phyloP scores from a whole-genome alignment of 2,113 vertebrate genomes.

The Pycnonotus jocosus region DNA sequence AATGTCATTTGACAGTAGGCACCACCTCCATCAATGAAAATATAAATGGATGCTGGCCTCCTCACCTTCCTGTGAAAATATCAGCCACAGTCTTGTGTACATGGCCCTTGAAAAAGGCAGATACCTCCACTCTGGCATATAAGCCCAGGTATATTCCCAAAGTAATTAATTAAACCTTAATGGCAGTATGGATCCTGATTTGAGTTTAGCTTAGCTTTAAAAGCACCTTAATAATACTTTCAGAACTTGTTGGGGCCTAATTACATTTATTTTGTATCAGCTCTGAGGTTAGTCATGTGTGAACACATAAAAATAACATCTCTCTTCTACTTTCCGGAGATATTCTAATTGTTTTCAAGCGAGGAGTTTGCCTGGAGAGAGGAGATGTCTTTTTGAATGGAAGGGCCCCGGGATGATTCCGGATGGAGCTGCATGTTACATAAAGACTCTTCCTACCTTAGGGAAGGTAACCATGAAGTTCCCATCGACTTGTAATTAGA shows the following conservation, averaged over 20 bases:
- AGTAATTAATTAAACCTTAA: neutral
- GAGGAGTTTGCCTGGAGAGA: neutral
- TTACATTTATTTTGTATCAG: neutral
- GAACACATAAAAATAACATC: neutral
- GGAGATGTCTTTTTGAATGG: neutral
- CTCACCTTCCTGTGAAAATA: neutral
- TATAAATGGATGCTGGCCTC: neutral
- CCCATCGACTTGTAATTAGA: neutral
- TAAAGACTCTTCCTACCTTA: neutral
- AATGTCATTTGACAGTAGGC: neutral
- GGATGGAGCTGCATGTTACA: neutral
- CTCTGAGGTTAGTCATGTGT: neutral
- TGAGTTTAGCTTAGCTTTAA: neutral
- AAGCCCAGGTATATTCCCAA: neutral
- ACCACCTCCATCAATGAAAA: neutral
- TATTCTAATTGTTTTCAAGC: neutral
- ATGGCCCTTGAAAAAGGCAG: fast-evolving
- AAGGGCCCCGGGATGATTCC: neutral
- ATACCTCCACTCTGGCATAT: neutral
- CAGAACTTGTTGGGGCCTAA: neutral
- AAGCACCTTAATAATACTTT: neutral
- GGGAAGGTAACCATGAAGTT: neutral
- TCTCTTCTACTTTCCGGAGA: neutral
- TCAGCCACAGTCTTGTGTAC: neutral
- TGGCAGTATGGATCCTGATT: neutral